Base-by-base conservation (phyloP, 2,113 vertebrate genomes). In the Hypomesus transpacificus region DNA sequence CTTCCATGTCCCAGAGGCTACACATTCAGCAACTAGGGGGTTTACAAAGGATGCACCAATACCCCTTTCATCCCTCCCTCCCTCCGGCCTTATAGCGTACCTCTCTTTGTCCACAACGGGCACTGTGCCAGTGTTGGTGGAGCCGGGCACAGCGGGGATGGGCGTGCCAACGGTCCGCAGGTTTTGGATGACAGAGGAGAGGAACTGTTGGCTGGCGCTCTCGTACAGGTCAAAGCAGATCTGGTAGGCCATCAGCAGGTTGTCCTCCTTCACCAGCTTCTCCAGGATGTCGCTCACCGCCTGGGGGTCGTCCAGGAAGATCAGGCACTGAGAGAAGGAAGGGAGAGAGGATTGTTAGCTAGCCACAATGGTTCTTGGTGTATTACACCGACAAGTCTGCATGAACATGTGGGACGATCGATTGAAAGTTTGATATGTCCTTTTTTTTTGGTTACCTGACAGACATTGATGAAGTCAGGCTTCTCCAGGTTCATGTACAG, bases 401-500 rank as follows among this genome's bases (percentile, higher is more conserved):
- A 50, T 1, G 59, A 46, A 46, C 14, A 58, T 0, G 3, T 61
- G 22, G 16, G 17, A 17, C 4, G 13, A 26, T 60, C 21, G 6
- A 4, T 61, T 17, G 9, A 13, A 60, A 63, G 18, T n/a, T 63
- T 39, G 14, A 63, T 7, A 34, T 3, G 9, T 3, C 5, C 1
- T 3, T 39, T 64, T 18, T 9, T 39, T 17, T 28, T 68, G 3
- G 7, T 83, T 87, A 99, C 97, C 97, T 99, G 97, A 84, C 97
- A 99, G 56, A 99, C 97, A 0, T 96, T 99, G 91, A 99, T 99
- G 88, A 99, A 99, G 89, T 99, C 97, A 0, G 97, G 97, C 82
- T 98, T 98, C 75, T 99, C 96, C 85, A 99, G 80, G 85, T 99
- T 99, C 97, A 99, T 99, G 89, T 99, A 99, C 68, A 99, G 96